Evolutionary conservation across 1,140 invertebrate genomes (phyloP), one percentile per base, ranked within the genome.

Genomic region (Meloidogyne hapla): DNA sequence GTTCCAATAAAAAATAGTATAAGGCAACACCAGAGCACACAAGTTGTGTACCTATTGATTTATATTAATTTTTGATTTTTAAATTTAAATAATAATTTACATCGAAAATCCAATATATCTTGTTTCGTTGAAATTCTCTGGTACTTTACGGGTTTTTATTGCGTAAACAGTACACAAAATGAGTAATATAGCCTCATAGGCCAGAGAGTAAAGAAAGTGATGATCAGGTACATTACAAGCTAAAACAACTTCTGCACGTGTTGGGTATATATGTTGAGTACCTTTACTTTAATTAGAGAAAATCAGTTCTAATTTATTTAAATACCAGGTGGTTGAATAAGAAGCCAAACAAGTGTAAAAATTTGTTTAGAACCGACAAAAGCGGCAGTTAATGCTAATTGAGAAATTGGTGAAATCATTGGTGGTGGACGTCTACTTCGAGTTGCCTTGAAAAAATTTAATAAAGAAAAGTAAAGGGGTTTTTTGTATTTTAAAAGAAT

Each of bases 11-110:
- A 93, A 6, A 93, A 90, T 2, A 91, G 91, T 3, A 93, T 90
- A 82, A 92, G 93, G 12, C 91, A 91, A 45, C 92, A 85, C 92
- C 92, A 93, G n/a, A 93, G 89, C 25, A 93, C 90, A 80, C 92
- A 91, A 0, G 92, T 92, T 1, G 92, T 92, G 85, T 93, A 93
- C 71, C 71, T 73, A 65, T 26, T 33, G 9, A 65, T 12, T 13
- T 13, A 33, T 26, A 65, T 13, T 65, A 26, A 25, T 10, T 18
- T 28, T 10, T 45, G 13, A 2, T 10, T 42, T 12, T 13, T 18
- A 15, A 48, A 48, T 15, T 48, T 18, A 48, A 48, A 62, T 28
- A 13, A 62, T 4, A 70, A 45, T 21, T 72, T 72, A 73, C 89
- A 92, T 92, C 2, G 91, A 91, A 84, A 92, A 92, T 26, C 91